phyloP scores from a whole-genome alignment of 2,797 vertebrate genomes.

The Liasis olivaceus region DNA sequence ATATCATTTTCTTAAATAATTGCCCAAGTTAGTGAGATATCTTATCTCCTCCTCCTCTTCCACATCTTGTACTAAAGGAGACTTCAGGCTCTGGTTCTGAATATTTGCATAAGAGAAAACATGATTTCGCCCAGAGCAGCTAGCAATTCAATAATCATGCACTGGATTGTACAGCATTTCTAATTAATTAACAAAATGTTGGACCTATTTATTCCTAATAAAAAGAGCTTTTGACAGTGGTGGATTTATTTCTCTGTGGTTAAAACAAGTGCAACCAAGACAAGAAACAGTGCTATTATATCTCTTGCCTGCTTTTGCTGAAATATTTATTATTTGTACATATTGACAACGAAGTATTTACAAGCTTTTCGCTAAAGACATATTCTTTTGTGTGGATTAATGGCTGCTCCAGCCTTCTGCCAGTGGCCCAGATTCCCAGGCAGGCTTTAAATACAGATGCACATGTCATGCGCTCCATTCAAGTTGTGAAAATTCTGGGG shows the following conservation, averaged over 20 bases:
- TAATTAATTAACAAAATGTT: neutral
- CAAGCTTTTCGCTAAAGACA: conserved; percentile 48
- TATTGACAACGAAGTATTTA: conserved; percentile 65
- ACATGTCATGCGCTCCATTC: neutral
- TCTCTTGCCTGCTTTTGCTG: conserved; percentile 41
- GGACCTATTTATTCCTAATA: neutral
- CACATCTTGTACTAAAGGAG: neutral
- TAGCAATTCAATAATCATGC: neutral
- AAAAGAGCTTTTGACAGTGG: neutral
- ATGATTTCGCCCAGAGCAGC: neutral
- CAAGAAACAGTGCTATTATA: conserved; percentile 10
- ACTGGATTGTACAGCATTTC: neutral
- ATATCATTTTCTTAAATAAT: neutral
- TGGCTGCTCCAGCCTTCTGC: conserved; percentile 31
- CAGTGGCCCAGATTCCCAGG: conserved; percentile 25
- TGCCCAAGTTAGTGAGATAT: neutral
- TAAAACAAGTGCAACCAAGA: conserved; percentile 43
- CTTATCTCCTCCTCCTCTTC: neutral
- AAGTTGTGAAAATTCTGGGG: neutral
- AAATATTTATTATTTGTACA: conserved; percentile 65
- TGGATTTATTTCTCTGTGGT: neutral
- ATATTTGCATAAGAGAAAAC: neutral
- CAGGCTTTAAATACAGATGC: conserved; percentile 5
- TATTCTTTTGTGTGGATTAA: conserved; percentile 52
- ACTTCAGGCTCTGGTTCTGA: neutral